Evolutionary conservation across 2,113 vertebrate genomes (phyloP).

Genomic region (Elaphurus davidianus): DNA sequence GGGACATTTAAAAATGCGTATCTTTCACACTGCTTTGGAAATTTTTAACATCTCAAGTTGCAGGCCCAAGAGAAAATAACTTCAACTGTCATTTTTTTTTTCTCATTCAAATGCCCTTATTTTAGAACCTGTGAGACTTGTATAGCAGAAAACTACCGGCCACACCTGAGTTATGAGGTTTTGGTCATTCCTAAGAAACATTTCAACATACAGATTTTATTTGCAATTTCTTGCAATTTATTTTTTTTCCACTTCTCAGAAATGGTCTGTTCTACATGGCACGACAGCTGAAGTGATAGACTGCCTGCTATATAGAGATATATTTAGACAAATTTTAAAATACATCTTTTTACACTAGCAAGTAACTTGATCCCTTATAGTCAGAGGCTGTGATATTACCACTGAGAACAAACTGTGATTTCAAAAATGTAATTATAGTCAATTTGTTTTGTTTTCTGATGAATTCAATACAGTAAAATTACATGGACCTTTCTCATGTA

Average conservation of each 20-base stretch:
- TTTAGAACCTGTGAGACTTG: background rate
- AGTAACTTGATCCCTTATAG: constrained; percentile 46
- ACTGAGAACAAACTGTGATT: constrained; percentile 30
- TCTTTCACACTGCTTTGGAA: background rate
- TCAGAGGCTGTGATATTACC: constrained; percentile 46
- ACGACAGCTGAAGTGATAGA: constrained; percentile 68
- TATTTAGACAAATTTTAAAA: constrained; percentile 66
- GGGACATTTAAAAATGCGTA: background rate
- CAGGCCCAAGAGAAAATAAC: background rate
- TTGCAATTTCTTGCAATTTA: constrained; percentile 43
- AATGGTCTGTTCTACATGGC: constrained; percentile 50
- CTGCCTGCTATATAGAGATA: constrained; percentile 60
- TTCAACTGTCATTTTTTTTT: background rate
- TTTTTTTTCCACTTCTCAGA: constrained; percentile 46
- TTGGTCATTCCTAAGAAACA: background rate
- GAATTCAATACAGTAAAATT: background rate
- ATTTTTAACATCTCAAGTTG: background rate
- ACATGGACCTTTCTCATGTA: background rate
- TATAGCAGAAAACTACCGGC: background rate
- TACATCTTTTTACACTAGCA: constrained; percentile 34
- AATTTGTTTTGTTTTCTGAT: background rate
- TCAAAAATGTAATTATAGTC: background rate
- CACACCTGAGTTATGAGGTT: background rate
- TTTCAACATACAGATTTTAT: background rate
- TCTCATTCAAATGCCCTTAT: background rate